These are phyloP conservation scores for Australoheros scitulus DNA, from an alignment of 2,113 vertebrate genomes.

Conservation along the genomic window DNA sequence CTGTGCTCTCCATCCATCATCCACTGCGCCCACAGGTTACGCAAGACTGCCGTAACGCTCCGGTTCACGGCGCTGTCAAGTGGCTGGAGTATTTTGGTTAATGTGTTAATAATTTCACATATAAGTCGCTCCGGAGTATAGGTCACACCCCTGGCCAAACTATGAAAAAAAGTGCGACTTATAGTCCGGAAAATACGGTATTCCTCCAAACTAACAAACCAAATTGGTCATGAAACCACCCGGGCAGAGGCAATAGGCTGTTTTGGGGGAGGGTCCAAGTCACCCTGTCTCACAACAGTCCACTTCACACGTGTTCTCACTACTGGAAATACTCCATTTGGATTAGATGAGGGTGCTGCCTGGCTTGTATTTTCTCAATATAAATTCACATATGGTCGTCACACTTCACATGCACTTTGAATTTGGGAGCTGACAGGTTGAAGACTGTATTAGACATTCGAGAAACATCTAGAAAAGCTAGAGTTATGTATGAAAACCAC, in stretches of 20 bases:
- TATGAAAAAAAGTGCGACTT: too few relatives aligned
- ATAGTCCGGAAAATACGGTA: too few relatives aligned
- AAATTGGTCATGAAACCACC: not conserved
- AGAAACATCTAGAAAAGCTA: not conserved
- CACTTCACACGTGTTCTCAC: not conserved
- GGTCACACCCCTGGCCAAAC: too few relatives aligned
- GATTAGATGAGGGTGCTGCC: not conserved
- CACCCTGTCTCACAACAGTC: not conserved
- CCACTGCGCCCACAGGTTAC: too few relatives aligned
- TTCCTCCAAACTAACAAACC: not conserved
- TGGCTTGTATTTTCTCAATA: not conserved
- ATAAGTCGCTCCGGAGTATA: too few relatives aligned
- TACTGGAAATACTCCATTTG: not conserved
- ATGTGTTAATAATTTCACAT: too few relatives aligned
- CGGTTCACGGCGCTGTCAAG: too few relatives aligned
- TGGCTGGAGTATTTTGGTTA: too few relatives aligned
- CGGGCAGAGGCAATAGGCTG: not conserved
- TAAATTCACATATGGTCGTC: not conserved
- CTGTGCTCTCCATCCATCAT: too few relatives aligned
- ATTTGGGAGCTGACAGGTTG: not conserved
- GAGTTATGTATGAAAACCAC: not conserved
- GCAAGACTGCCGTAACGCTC: too few relatives aligned
- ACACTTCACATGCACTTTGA: not conserved
- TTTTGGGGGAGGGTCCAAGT: too few relatives aligned
- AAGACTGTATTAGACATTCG: not conserved